These are phyloP conservation scores for Drosophila paracracens DNA, from an alignment of 2,888 invertebrate species.

Conservation along the genomic window DNA sequence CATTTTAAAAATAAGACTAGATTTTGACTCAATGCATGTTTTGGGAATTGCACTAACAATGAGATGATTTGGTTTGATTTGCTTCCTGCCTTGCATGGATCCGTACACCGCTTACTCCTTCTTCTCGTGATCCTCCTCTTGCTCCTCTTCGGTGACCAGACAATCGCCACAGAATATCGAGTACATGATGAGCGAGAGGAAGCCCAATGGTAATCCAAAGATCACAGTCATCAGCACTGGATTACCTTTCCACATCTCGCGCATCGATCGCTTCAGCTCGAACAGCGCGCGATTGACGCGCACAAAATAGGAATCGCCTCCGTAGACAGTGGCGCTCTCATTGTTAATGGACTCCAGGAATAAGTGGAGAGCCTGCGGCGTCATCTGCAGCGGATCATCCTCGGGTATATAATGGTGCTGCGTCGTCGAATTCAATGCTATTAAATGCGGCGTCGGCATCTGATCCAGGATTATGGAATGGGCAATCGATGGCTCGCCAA, in stretches of 20 bases:
- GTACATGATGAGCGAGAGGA: slow-evolving; percentile 97
- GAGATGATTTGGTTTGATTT: slow-evolving; percentile 27
- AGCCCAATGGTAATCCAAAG: slow-evolving; percentile 97
- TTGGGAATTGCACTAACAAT: slow-evolving; percentile 58
- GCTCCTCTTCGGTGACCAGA: slow-evolving; percentile 94
- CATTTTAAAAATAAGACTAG: slow-evolving; percentile 66
- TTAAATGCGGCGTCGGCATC: slow-evolving; percentile 92
- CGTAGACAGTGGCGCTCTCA: slow-evolving; percentile 92
- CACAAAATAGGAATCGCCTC: slow-evolving; percentile 92
- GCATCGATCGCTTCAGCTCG: slow-evolving; percentile 92
- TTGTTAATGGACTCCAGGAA: slow-evolving; percentile 87
- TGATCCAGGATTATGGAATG: slow-evolving; percentile 97
- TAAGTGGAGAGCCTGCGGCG: slow-evolving; percentile 87
- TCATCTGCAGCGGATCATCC: slow-evolving; percentile 92
- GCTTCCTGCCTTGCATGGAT: background rate
- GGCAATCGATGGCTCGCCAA: slow-evolving; percentile 94
- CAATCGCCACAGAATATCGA: slow-evolving; percentile 98
- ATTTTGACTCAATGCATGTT: slow-evolving; percentile 66
- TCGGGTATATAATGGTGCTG: slow-evolving; percentile 97
- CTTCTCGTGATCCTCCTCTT: slow-evolving; percentile 85
- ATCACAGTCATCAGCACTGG: slow-evolving; percentile 96
- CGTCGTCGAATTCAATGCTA: slow-evolving; percentile 96
- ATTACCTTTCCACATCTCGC: slow-evolving; percentile 96
- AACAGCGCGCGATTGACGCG: slow-evolving; percentile 92
- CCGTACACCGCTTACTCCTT: slow-evolving; percentile 82